Evolutionary conservation across 1,140 invertebrate genomes (phyloP).

Genomic region (Platyura marginata): DNA sequence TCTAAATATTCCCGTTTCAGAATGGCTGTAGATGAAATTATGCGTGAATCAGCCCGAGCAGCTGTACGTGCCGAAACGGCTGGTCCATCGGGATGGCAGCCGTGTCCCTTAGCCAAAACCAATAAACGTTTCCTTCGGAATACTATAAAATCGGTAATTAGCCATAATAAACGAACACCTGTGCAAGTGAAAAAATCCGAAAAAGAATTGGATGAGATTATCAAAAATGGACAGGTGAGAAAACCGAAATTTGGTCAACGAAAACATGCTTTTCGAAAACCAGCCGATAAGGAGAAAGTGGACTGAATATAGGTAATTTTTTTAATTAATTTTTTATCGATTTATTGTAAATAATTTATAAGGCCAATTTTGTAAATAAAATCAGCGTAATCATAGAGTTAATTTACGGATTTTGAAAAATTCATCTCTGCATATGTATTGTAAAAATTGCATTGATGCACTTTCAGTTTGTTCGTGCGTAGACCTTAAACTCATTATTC

Average conservation of each 20-base stretch:
- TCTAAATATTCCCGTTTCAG: conserved; percentile 18
- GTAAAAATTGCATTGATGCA: too few species aligned
- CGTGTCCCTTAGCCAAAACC: conserved; percentile 31
- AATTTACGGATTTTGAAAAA: too few species aligned
- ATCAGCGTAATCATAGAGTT: too few species aligned
- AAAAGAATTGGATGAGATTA: not conserved
- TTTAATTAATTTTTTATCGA: too few species aligned
- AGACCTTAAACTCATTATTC: too few species aligned
- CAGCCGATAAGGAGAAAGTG: too few species aligned
- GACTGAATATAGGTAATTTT: too few species aligned
- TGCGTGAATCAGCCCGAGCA: conserved; percentile 38
- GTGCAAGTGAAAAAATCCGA: not conserved
- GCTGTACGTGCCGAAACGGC: conserved; percentile 37
- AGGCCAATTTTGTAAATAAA: too few species aligned
- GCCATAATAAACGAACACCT: conserved; percentile 22
- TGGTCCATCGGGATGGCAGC: conserved; percentile 40
- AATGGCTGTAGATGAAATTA: conserved; percentile 35
- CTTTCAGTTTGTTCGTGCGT: too few species aligned
- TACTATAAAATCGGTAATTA: conserved; percentile 25
- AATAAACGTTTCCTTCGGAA: conserved; percentile 38
- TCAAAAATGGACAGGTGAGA: not conserved
- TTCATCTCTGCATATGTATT: too few species aligned
- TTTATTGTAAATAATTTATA: too few species aligned
- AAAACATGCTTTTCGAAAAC: not conserved
- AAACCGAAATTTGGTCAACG: not conserved